Evolutionary conservation across 2,113 vertebrate genomes (phyloP).

Genomic region (Chaetops frenatus): DNA sequence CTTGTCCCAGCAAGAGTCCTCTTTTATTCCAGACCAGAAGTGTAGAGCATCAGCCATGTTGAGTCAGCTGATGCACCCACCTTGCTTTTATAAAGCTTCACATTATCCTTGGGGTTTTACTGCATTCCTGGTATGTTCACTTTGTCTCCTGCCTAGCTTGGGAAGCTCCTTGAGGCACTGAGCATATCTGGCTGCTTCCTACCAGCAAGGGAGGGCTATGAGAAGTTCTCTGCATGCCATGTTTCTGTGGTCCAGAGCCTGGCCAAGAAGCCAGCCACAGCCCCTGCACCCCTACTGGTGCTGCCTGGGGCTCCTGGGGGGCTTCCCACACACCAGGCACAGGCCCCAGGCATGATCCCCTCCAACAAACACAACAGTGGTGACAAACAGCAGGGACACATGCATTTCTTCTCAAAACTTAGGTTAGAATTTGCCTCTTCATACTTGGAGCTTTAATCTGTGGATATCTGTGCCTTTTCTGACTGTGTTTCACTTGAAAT

Average conservation of each 20-base stretch:
- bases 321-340: not conserved
- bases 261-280: not conserved
- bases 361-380: not conserved
- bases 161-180: not conserved
- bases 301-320: not conserved
- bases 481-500: not conserved
- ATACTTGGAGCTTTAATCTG: not conserved
- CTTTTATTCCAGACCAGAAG: not conserved
- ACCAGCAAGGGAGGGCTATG: not conserved
- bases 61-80: not conserved
- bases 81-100: not conserved
- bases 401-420: not conserved
- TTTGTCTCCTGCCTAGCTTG: not conserved
- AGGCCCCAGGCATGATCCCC: rapidly evolving
- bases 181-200: not conserved
- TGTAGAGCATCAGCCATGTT: not conserved
- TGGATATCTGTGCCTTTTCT: rapidly evolving
- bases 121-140: not conserved
- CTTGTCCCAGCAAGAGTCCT: not conserved
- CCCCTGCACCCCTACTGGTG: not conserved
- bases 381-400: not conserved
- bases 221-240: not conserved
- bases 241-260: not conserved
- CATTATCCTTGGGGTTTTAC: not conserved
- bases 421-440: not conserved